Evolutionary conservation across 2,888 invertebrate species (phyloP).

Genomic region (Tholera decimalis): DNA sequence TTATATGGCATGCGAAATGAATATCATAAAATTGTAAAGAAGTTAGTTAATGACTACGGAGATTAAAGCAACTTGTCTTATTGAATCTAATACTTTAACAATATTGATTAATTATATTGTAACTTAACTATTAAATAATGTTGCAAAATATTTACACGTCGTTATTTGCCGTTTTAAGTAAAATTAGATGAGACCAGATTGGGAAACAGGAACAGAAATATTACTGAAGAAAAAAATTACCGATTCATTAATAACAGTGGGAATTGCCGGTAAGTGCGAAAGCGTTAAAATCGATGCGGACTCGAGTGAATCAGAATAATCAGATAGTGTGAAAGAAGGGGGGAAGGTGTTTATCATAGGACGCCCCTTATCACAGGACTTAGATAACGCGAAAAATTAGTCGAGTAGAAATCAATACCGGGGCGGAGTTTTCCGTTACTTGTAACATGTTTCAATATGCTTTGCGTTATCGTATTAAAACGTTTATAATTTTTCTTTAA

Average conservation of each 20-base stretch:
- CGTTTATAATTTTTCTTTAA: slow-evolving; percentile 14
- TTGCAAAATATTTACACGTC: too few relatives aligned
- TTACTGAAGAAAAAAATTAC: neutral
- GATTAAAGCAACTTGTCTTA: neutral
- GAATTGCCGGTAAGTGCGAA: slow-evolving; percentile 34
- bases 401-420: slow-evolving; percentile 87
- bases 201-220: neutral
- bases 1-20: neutral
- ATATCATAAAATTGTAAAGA: neutral
- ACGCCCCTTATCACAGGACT: slow-evolving; percentile 81
- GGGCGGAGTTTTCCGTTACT: slow-evolving; percentile 73
- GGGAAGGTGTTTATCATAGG: slow-evolving; percentile 81
- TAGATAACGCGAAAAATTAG: slow-evolving; percentile 85
- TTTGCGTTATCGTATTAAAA: slow-evolving; percentile 31
- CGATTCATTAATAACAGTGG: neutral
- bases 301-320: slow-evolving; percentile 70
- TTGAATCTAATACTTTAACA: neutral
- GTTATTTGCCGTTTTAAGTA: too few relatives aligned
- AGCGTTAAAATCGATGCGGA: slow-evolving; percentile 63
- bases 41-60: neutral
- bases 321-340: slow-evolving; percentile 81
- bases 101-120: too few relatives aligned
- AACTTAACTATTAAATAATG: too few relatives aligned
- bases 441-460: slow-evolving; percentile 25
- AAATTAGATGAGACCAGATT: too few relatives aligned